These are phyloP conservation scores for Lota lota DNA, from an alignment of 2,113 vertebrate genomes.

Conservation along the genomic window DNA sequence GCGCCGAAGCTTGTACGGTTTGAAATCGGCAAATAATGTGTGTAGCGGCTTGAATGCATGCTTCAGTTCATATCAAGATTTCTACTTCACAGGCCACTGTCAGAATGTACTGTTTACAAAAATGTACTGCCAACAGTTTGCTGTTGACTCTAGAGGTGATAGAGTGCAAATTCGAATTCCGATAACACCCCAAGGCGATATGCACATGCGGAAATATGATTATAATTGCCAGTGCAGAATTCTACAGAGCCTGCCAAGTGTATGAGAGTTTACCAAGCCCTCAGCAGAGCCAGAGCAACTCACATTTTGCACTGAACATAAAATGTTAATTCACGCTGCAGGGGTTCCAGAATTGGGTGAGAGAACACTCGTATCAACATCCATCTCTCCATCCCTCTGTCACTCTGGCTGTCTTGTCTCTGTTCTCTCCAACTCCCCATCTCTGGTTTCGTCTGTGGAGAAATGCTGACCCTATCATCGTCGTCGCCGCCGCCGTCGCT, in stretches of 20 bases:
- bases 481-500: conserved; percentile 27
- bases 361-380: conserved; percentile 50
- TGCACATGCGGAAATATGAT: conserved; percentile 45
- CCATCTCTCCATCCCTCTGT: conserved; percentile 22
- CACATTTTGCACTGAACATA: conserved; percentile 64
- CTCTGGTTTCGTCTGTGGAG: conserved; percentile 5
- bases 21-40: no score
- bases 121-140: neutral
- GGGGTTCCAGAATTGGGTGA: conserved; percentile 60
- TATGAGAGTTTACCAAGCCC: conserved; percentile 65
- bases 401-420: conserved; percentile 15
- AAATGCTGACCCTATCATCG: conserved; percentile 27
- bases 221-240: conserved; percentile 58
- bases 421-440: conserved; percentile 24
- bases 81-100: neutral
- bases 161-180: neutral
- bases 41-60: neutral
- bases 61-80: neutral
- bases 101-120: neutral
- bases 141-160: conserved; percentile 6
- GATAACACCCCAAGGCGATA: no score
- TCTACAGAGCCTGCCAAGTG: conserved; percentile 66
- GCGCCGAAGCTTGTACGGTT: no score
- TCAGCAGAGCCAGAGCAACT: conserved; percentile 57
- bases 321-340: conserved; percentile 74